These are phyloP conservation scores for Corbicula japonica DNA, from an alignment of 2,888 invertebrate species.

Conservation along the genomic window DNA sequence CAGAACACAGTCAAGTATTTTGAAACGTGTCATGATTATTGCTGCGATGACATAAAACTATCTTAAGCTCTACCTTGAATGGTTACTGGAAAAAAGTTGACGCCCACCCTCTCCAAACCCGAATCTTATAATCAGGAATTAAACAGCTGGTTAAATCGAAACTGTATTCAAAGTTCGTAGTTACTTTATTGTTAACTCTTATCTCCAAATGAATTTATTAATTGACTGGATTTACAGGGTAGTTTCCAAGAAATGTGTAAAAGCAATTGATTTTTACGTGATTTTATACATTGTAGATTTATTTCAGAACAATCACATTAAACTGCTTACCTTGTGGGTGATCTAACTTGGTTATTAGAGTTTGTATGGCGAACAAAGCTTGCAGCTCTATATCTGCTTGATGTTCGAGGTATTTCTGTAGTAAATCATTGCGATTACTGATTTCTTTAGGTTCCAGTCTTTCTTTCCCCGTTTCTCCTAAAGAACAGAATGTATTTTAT, in stretches of 20 bases:
- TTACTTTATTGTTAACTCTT: background rate
- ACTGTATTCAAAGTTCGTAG: background rate
- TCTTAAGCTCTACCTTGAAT: too few relatives aligned
- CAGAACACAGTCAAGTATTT: too few relatives aligned
- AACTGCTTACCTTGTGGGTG: constrained; percentile 91
- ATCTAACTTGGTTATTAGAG: constrained; percentile 92
- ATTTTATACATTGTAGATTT: background rate
- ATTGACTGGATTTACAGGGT: background rate
- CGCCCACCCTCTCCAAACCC: too few relatives aligned
- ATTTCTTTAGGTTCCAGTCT: constrained; percentile 86
- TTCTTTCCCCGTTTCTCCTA: constrained; percentile 71
- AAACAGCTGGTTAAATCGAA: too few relatives aligned
- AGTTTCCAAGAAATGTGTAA: background rate
- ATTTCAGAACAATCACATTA: background rate
- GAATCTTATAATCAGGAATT: too few relatives aligned
- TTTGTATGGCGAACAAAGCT: constrained; percentile 94
- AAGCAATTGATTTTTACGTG: background rate
- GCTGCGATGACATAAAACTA: too few relatives aligned
- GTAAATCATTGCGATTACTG: constrained; percentile 86
- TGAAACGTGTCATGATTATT: too few relatives aligned
- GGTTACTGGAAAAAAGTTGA: too few relatives aligned
- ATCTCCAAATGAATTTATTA: background rate
- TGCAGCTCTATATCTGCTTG: constrained; percentile 92
- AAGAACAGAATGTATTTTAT: constrained; percentile 15
- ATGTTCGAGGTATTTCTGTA: constrained; percentile 91